Evolutionary conservation across 2,113 vertebrate species (phyloP).

Genomic region (Stegastes partitus): DNA sequence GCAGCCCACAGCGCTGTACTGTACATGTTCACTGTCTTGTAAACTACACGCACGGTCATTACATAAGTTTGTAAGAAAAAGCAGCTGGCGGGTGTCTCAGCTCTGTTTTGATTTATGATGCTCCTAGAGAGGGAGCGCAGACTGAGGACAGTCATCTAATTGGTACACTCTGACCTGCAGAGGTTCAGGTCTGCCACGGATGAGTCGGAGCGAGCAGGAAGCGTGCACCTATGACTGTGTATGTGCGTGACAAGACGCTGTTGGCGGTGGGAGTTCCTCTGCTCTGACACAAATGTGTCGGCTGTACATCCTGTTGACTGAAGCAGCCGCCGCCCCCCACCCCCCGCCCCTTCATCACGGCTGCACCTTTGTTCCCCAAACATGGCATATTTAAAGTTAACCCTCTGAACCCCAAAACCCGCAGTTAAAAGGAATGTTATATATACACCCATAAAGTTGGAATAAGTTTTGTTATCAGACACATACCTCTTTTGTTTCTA

Average conservation of each 20-base stretch:
- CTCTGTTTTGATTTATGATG: slow-evolving; percentile 58
- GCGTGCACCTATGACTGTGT: slow-evolving; percentile 15
- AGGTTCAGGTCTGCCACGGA: slow-evolving; percentile 2
- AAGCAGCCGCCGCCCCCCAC: background rate
- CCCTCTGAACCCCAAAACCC: too few relatives aligned
- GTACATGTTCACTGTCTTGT: slow-evolving; percentile 53
- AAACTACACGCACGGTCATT: slow-evolving; percentile 45
- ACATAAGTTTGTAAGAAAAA: slow-evolving; percentile 43
- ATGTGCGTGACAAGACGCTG: slow-evolving; percentile 60
- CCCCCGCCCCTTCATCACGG: background rate
- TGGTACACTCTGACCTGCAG: slow-evolving; percentile 36
- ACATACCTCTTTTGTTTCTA: too few relatives aligned
- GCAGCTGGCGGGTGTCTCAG: slow-evolving; percentile 56
- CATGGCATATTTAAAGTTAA: background rate
- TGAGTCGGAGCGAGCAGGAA: slow-evolving; percentile 38
- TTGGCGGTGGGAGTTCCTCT: slow-evolving; percentile 50
- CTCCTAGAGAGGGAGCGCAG: slow-evolving; percentile 12
- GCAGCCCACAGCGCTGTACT: slow-evolving; percentile 9
- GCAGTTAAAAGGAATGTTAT: too few relatives aligned
- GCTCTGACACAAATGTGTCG: slow-evolving; percentile 44
- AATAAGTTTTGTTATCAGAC: too few relatives aligned
- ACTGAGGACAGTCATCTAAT: slow-evolving; percentile 61
- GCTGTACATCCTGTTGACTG: slow-evolving; percentile 66
- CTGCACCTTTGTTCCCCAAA: background rate
- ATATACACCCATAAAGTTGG: too few relatives aligned